Conservation (phyloP, 2,888 invertebrate species). For the Conus canariensis region DNA sequence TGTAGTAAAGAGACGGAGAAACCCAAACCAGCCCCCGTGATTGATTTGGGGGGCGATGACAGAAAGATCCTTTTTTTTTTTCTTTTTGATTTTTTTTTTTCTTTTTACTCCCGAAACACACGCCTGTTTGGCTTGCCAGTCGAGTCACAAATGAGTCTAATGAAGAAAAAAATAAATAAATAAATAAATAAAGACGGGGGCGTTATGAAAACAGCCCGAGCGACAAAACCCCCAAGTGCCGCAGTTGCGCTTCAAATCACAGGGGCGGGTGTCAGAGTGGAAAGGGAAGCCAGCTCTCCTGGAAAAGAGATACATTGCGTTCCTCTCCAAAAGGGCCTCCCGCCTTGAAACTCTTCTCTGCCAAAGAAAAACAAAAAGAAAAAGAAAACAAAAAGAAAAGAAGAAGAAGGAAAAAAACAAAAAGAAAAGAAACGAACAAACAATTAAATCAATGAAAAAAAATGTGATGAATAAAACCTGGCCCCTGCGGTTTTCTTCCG, state of each 20-base stretch:
- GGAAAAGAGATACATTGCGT: neutral
- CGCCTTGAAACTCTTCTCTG: neutral
- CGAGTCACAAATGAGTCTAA: neutral
- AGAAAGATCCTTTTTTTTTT: too few species aligned
- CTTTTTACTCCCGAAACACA: neutral
- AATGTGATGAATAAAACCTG: too few species aligned
- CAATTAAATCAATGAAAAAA: too few species aligned
- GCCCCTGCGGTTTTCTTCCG: too few species aligned
- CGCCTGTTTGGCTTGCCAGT: neutral
- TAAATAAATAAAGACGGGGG: too few species aligned
- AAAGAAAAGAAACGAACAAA: too few species aligned
- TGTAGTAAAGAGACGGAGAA: too few species aligned
- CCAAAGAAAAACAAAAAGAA: too few species aligned
- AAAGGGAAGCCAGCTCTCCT: neutral
- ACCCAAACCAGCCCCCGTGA: neutral
- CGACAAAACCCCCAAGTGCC: neutral
- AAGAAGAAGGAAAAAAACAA: too few species aligned
- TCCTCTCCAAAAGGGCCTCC: neutral
- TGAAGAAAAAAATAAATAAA: neutral
- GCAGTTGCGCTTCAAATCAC: neutral
- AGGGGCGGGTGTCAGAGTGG: neutral
- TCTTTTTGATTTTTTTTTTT: too few species aligned
- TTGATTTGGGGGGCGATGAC: neutral
- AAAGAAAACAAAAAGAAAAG: too few species aligned
- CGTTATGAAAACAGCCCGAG: neutral